Evolutionary conservation across 2,113 vertebrate genomes (phyloP).

Genomic region (Chauna torquata): DNA sequence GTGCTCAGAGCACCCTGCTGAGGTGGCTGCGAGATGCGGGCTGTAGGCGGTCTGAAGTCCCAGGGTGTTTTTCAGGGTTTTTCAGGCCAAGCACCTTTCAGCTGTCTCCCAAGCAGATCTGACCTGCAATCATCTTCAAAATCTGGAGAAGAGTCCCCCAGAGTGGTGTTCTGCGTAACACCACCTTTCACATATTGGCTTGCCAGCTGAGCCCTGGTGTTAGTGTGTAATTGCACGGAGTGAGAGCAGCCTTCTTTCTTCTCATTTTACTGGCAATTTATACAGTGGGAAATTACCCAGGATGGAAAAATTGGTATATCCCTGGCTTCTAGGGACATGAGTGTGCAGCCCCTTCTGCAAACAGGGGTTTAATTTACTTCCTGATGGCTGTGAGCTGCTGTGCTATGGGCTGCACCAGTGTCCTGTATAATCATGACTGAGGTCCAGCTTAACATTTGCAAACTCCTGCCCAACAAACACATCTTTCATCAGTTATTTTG

Average conservation of each 20-base stretch:
- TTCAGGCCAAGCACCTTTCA: background rate
- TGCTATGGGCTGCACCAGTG: background rate
- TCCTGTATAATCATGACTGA: background rate
- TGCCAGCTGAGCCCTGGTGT: background rate
- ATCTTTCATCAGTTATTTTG: background rate
- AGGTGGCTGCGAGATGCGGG: fast-evolving
- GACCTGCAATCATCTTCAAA: background rate
- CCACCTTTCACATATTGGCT: background rate
- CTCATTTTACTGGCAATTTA: background rate
- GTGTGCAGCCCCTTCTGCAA: background rate
- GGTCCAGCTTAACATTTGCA: background rate
- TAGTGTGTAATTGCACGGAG: background rate
- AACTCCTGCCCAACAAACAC: background rate
- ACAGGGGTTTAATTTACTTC: background rate
- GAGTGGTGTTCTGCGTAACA: background rate
- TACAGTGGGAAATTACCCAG: background rate
- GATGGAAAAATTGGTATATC: background rate
- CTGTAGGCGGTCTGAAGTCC: background rate
- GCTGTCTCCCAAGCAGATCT: background rate
- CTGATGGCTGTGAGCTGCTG: background rate
- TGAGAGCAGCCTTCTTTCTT: background rate
- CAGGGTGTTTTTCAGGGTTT: background rate
- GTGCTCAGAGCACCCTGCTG: background rate
- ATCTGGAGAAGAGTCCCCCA: background rate
- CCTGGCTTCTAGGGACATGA: background rate